A percentile compares a stretch with the other conserved stretches of the same genome.
Conservation (phyloP, 64 coral and sea anemone species). For the Montipora foliosa region DNA sequence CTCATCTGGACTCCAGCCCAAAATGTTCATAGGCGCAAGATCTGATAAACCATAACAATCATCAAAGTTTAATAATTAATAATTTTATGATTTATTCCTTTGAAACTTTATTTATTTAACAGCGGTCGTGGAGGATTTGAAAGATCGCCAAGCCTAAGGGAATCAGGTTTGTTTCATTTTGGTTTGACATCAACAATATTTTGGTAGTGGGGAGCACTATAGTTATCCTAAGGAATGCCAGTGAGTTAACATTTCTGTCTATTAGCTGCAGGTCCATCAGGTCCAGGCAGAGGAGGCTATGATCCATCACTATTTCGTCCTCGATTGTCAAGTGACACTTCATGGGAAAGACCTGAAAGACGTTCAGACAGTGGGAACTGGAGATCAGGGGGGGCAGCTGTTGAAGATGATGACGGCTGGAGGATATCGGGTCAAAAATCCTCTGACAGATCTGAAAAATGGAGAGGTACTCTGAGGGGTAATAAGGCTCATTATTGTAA, state of each 20-base stretch:
- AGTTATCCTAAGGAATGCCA: neutral
- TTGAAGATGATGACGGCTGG: constrained; percentile 93
- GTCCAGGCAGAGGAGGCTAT: constrained; percentile 78
- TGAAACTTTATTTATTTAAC: neutral
- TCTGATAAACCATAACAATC: too few species aligned
- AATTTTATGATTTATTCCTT: neutral
- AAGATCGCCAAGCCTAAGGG: constrained; percentile 46
- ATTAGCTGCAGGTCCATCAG: constrained; percentile 37
- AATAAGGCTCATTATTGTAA: neutral
- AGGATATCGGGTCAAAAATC: constrained; percentile 82
- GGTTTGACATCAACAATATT: neutral
- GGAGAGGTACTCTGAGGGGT: constrained; percentile 58
- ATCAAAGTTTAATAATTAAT: neutral
- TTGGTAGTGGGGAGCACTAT: too few species aligned
- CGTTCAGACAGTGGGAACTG: constrained; percentile 80
- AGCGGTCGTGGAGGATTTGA: constrained; percentile 44
- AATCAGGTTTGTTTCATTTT: constrained; percentile 34
- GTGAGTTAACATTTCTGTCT: neutral
- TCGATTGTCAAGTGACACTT: constrained; percentile 85
- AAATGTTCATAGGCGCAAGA: too few species aligned
- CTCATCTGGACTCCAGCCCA: too few species aligned
- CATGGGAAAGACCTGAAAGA: constrained; percentile 77
- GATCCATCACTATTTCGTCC: constrained; percentile 83
- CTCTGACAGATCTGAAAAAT: constrained; percentile 81
- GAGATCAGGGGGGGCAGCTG: constrained; percentile 62